Conservation (phyloP, 2,888 invertebrate genomes). For the Calliphora vomitoria region DNA sequence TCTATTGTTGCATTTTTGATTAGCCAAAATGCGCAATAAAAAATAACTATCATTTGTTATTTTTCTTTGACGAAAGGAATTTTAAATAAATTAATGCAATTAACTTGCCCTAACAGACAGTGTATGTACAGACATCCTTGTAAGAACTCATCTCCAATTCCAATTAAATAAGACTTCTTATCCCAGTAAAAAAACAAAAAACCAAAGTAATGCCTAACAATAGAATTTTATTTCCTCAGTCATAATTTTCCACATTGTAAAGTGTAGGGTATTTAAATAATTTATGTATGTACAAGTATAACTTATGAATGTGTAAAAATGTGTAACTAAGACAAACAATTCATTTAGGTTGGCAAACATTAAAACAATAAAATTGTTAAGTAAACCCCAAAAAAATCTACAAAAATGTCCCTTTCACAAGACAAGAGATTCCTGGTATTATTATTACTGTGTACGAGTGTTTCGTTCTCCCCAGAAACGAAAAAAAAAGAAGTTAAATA, state of each 20-base stretch:
- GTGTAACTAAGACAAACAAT: conserved; percentile 66
- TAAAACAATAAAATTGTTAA: conserved; percentile 64
- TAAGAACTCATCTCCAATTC: conserved; percentile 34
- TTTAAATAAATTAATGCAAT: conserved; percentile 30
- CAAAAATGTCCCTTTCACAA: not conserved
- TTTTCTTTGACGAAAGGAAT: not conserved
- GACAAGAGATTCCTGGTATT: not conserved
- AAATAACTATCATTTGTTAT: not conserved
- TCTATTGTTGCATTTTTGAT: conserved; percentile 12
- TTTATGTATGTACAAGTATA: conserved; percentile 13
- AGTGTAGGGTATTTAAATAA: conserved; percentile 58
- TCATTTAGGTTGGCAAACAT: conserved; percentile 71
- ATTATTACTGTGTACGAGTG: not conserved
- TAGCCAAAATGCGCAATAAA: not conserved
- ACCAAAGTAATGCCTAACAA: conserved; percentile 17
- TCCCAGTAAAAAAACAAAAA: not conserved
- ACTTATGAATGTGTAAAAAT: conserved; percentile 12
- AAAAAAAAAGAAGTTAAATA: not conserved
- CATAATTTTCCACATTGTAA: conserved; percentile 17
- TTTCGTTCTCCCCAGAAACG: not conserved
- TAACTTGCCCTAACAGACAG: conserved; percentile 23
- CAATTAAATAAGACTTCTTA: conserved; percentile 27
- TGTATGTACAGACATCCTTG: not conserved
- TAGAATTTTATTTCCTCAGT: conserved; percentile 1
- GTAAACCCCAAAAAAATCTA: conserved; percentile 24